phyloP scores from a whole-genome alignment of 1,140 invertebrate genomes.

The Lineus longissimus region DNA sequence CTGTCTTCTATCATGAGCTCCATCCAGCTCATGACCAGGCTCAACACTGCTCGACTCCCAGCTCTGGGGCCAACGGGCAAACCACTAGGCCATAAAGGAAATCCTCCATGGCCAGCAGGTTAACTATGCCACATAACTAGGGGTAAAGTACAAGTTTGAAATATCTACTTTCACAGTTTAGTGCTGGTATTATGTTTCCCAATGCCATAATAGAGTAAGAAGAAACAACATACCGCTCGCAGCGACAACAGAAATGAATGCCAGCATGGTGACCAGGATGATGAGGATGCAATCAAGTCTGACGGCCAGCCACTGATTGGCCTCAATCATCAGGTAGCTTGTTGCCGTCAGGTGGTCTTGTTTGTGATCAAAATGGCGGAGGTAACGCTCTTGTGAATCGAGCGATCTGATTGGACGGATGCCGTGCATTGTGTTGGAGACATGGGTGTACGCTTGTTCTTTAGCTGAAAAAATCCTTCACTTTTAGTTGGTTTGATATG shows the following conservation, averaged over 20 bases:
- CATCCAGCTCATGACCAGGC: too few relatives aligned
- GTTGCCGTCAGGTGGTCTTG: constrained; percentile 33
- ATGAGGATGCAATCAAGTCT: constrained; percentile 28
- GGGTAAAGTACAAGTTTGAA: too few relatives aligned
- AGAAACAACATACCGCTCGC: background rate
- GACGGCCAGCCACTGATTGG: constrained; percentile 31
- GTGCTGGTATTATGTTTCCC: too few relatives aligned
- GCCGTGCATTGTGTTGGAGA: constrained; percentile 31
- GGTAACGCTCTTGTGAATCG: constrained; percentile 28
- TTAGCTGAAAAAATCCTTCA: constrained; percentile 19
- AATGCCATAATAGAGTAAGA: too few relatives aligned
- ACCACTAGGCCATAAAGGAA: too few relatives aligned
- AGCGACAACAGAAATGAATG: constrained; percentile 23
- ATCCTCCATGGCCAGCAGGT: too few relatives aligned
- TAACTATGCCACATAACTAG: too few relatives aligned
- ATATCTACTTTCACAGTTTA: too few relatives aligned
- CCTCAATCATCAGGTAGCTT: constrained; percentile 28
- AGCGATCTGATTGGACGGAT: constrained; percentile 24
- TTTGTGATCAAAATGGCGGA: constrained; percentile 29
- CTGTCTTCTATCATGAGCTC: too few relatives aligned
- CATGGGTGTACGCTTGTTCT: constrained; percentile 25
- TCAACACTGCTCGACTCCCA: too few relatives aligned
- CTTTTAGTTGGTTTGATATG: constrained; percentile 2
- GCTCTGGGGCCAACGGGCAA: too few relatives aligned
- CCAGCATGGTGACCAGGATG: constrained; percentile 18